Base-by-base conservation (phyloP, 2,888 invertebrate species). In the Drosophila setosimentum region DNA sequence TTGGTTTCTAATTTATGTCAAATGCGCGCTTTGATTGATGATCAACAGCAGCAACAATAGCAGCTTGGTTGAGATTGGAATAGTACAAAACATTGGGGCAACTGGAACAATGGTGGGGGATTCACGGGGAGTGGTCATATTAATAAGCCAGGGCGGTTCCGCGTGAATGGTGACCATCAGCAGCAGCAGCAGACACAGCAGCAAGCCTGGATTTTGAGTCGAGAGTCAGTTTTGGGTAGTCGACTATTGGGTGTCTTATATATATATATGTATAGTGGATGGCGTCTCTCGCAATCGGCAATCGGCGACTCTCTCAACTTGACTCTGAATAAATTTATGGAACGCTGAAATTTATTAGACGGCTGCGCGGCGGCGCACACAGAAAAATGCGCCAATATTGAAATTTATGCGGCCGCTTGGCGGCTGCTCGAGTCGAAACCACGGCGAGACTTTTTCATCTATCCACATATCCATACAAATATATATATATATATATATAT, bases 1-100 rank as follows among this genome's bases (percentile, higher is more conserved):
- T 82, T 76, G 82, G 90, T 84, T 87, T 90, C 82, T 88, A 86
- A 86, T 86, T 86, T 90, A 87, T 87, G 86, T 87, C 89, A 89
- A 89, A 89, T 87, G 90, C 68, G 69, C 58, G 79, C 72, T 87
- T 90, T 87, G 87, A 87, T 87, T 90, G 91, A 87, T 87, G 90
- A 87, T 82, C 89, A 59, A 58, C 49, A 63, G 37, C 63, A 30
- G 16, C 65, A 24, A 13, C 30, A 49, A 21, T 51, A 42, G 21
- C 53, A 33, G 8, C 32, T 24, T 45, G 45, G 18, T 3, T 27
- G 18, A 18, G 29, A 57, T 59, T 68, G 49, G 29, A 37, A 27
- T 54, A 49, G 27, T n/a, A 32, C 27, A 48, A 33, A 45, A n/a
- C n/a, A 54, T 27, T 32, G 64, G 42, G 68, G 40, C 35, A 54